Evolutionary conservation across 2,888 invertebrate species (phyloP).

Genomic region (Tetranychus piercei): DNA sequence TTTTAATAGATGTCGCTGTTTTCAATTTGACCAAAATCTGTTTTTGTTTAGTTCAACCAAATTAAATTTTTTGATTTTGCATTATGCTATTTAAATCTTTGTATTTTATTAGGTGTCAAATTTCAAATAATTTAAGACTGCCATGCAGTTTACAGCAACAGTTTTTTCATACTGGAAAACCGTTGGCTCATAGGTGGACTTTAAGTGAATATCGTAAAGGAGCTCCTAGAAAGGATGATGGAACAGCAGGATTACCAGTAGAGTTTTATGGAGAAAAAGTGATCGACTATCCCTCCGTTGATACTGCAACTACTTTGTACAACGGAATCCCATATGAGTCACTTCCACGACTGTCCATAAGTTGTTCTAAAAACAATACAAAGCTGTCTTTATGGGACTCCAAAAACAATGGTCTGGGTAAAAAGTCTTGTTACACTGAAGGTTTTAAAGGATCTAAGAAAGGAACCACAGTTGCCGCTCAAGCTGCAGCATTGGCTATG

Average conservation of each 20-base stretch:
- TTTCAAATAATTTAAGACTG: too few relatives aligned
- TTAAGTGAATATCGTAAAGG: neutral
- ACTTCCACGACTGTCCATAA: neutral
- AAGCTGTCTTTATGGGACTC: neutral
- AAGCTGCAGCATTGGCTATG: neutral
- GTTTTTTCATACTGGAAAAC: neutral
- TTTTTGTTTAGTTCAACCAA: too few relatives aligned
- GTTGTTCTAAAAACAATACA: neutral
- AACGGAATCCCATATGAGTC: neutral
- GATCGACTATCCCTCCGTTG: neutral
- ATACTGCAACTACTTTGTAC: neutral
- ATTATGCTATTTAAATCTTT: too few relatives aligned
- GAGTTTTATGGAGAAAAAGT: neutral
- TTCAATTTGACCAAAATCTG: too few relatives aligned
- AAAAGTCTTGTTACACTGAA: neutral
- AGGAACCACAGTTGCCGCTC: conserved; percentile 4
- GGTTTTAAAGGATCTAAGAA: conserved; percentile 3
- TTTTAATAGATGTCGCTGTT: too few relatives aligned
- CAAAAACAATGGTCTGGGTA: neutral
- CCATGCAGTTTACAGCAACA: too few relatives aligned
- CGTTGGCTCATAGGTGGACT: neutral
- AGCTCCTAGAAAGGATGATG: neutral
- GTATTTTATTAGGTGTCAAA: too few relatives aligned
- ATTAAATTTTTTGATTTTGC: too few relatives aligned
- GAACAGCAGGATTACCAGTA: neutral